phyloP scores from a whole-genome alignment of 1,140 invertebrate species.

The Zaprionus gabonicus region DNA sequence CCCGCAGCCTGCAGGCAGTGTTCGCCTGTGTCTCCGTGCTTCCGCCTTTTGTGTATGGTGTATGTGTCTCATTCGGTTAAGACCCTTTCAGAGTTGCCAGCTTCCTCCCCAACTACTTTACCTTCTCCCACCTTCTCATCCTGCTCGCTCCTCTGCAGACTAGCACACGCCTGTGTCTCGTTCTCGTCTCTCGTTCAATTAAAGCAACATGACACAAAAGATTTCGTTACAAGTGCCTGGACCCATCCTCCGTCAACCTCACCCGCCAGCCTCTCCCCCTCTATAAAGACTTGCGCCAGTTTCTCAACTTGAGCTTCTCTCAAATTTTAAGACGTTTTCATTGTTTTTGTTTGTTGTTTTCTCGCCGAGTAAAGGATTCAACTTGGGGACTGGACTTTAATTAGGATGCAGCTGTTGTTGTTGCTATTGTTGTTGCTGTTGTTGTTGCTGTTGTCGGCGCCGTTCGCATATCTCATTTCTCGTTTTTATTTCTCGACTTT shows the following conservation, averaged over 20 bases:
- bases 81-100: constrained; percentile 29
- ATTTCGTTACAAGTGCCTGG: constrained; percentile 52
- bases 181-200: constrained; percentile 62
- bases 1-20: not conserved
- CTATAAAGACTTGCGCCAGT: constrained; percentile 30
- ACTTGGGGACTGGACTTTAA: constrained; percentile 52
- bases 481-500: constrained; percentile 50
- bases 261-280: not conserved
- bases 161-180: not conserved
- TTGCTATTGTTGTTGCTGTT: not conserved
- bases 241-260: not conserved
- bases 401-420: constrained; percentile 37
- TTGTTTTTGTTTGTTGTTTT: constrained; percentile 9
- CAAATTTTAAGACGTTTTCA: constrained; percentile 37
- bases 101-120: too few relatives aligned
- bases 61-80: constrained; percentile 37
- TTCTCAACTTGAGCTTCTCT: constrained; percentile 34
- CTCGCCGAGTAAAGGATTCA: constrained; percentile 18
- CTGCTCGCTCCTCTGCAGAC: not conserved
- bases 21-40: constrained; percentile 11
- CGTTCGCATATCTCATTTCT: not conserved
- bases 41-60: constrained; percentile 9
- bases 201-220: constrained; percentile 61
- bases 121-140: not conserved
- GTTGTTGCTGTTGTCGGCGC: too few relatives aligned